Base-by-base conservation (phyloP, 1,140 invertebrate species). In the Aphidius gifuensis region DNA sequence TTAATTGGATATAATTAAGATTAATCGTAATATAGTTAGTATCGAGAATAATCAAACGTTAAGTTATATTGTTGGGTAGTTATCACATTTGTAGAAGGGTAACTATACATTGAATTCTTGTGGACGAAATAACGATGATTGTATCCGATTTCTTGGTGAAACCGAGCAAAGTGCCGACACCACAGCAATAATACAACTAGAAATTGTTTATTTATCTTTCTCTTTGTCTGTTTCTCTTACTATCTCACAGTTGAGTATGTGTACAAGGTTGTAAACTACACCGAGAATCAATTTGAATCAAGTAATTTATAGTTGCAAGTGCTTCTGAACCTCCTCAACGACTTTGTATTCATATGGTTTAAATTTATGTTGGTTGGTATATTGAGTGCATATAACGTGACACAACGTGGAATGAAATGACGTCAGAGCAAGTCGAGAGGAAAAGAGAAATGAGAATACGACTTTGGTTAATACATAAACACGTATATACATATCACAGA, bases 281-380 rank as follows among this genome's bases (percentile, higher is more conserved):
- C 48, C 23, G 48, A 63, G 61, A 63, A 63, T 63, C 61, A 63
- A 63, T 63, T 63, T 63, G 58, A 63, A 63, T 56, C 48, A 63
- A 55, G 61, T 63, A 63, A 63, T 63, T 63, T 63, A 63, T 63
- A 63, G 61, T 56, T 46, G 56, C 32, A 55, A 63, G 61, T 57
- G 61, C 61, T 59, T 58, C 61, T 50, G 61, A 58, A 55, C 56
- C 40, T 48, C 56, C 48, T 49, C 61, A 57, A 62, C 54, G 61
- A 63, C 61, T 63, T 53, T 54, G 61, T 63, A 63, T 63, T 63
- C 61, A 63, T 63, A 63, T 63, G 61, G 61, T 44, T 58, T 8
- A 53, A 63, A 63, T 63, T 63, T 63, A 63, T 63, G 61, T 58
- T 63, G 61, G 23, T 32, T 63, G 61, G 61, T 32, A 32, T 63